Conservation (phyloP, 2,797 vertebrate genomes). For the Melanotaenia pygmaea region DNA sequence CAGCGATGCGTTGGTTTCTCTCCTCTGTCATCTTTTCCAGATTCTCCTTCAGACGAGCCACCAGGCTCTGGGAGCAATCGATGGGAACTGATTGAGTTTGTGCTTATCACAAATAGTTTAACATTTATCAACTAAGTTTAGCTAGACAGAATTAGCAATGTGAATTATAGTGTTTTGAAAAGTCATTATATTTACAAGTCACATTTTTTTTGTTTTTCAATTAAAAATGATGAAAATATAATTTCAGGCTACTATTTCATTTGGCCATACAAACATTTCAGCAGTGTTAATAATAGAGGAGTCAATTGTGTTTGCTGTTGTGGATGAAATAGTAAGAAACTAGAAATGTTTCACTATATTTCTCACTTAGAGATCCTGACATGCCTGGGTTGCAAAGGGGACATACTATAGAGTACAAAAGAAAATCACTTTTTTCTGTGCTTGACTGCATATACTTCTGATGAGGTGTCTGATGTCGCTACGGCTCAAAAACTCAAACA, state of each 20-base stretch:
- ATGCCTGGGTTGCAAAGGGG: background rate
- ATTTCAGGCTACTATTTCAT: background rate
- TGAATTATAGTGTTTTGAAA: background rate
- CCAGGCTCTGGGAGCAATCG: constrained; percentile 81
- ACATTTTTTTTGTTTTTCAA: background rate
- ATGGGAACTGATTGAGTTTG: constrained; percentile 10
- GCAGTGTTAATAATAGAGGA: background rate
- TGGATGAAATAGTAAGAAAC: background rate
- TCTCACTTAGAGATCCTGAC: background rate
- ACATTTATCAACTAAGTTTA: background rate
- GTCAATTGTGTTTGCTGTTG: background rate
- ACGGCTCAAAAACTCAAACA: background rate
- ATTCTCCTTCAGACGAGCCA: constrained; percentile 93
- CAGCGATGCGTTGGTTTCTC: constrained; percentile 86
- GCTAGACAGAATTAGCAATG: background rate
- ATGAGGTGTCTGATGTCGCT: background rate
- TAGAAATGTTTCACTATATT: background rate
- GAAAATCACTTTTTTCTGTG: background rate
- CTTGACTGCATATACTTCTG: background rate
- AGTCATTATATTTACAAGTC: background rate
- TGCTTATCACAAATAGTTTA: background rate
- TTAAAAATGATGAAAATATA: background rate
- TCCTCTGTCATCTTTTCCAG: constrained; percentile 96
- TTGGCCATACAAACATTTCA: background rate
- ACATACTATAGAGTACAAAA: background rate